phyloP scores from a whole-genome alignment of 37 sponge, comb jelly and placozoan genomes.

The Dysidea cf. avara region DNA sequence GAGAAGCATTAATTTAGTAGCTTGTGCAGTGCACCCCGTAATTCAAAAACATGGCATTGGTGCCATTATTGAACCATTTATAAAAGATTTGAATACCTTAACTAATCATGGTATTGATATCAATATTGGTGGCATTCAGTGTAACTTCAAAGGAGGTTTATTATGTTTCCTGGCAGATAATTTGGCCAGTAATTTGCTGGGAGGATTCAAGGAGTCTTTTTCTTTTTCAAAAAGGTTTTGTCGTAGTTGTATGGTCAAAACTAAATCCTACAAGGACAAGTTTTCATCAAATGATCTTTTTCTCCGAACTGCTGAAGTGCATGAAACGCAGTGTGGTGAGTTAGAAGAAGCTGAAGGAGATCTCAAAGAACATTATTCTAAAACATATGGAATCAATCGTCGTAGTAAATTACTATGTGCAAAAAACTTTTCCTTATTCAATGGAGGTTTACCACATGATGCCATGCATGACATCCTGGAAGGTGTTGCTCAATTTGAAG shows the following conservation, averaged over 20 bases:
- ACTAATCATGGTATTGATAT: slow-evolving; percentile 7
- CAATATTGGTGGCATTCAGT: not conserved
- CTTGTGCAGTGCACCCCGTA: slow-evolving; percentile 11
- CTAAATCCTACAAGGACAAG: not conserved
- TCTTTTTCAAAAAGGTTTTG: slow-evolving; percentile 33
- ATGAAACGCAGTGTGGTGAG: slow-evolving; percentile 2
- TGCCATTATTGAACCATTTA: slow-evolving; percentile 34
- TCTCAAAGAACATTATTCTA: slow-evolving; percentile 32
- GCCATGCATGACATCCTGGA: slow-evolving; percentile 34
- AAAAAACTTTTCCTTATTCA: slow-evolving; percentile 2
- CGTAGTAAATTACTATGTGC: slow-evolving; percentile 4
- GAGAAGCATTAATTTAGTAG: slow-evolving; percentile 16
- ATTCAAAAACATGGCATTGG: slow-evolving; percentile 40
- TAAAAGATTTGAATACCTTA: slow-evolving; percentile 27
- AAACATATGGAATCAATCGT: slow-evolving; percentile 29
- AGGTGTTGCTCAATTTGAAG: slow-evolving; percentile 32
- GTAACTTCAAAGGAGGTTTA: slow-evolving; percentile 33
- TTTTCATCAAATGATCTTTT: slow-evolving; percentile 10
- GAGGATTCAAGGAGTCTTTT: slow-evolving; percentile 39
- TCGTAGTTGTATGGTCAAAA: slow-evolving; percentile 28
- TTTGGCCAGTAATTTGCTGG: slow-evolving; percentile 22
- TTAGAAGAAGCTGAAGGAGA: not conserved
- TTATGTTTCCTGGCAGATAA: slow-evolving; percentile 22
- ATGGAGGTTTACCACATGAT: slow-evolving; percentile 45
- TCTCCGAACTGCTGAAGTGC: not conserved